Percentiles rank a stretch among this genome's conserved stretches.
Evolutionary conservation across 2,113 vertebrate species (phyloP).

Genomic region (Lipophrys pholis): DNA sequence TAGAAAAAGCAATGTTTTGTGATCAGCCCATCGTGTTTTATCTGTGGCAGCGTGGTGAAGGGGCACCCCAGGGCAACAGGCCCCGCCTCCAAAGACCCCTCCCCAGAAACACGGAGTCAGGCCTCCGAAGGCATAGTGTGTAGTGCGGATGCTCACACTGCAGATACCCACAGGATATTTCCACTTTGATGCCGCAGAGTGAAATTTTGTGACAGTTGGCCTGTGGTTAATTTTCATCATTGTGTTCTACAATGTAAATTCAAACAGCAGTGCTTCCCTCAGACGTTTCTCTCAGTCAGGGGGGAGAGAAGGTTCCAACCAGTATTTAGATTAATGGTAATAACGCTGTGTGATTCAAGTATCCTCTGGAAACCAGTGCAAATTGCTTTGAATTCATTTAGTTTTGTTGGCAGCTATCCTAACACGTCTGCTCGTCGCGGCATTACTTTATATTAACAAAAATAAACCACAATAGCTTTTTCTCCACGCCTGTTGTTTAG

Average conservation of each 20-base stretch:
- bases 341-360: no score
- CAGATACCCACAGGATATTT: conserved; percentile 63
- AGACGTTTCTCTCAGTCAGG: conserved; percentile 14
- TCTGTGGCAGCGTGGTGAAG: conserved; percentile 15
- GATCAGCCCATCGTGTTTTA: conserved; percentile 63
- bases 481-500: conserved; percentile 59
- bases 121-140: conserved; percentile 52
- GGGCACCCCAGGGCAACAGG: conserved; percentile 45
- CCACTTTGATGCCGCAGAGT: conserved; percentile 45
- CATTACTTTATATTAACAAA: conserved; percentile 51
- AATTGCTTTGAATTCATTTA: conserved; percentile 33
- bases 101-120: conserved; percentile 20
- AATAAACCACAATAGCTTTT: conserved; percentile 52
- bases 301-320: neutral
- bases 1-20: conserved; percentile 61
- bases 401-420: conserved; percentile 18
- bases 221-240: conserved; percentile 61
- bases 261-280: conserved; percentile 39
- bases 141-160: conserved; percentile 46
- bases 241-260: conserved; percentile 46
- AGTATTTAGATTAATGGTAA: conserved; percentile 46
- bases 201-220: conserved; percentile 48
- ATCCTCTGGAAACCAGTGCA: neutral
- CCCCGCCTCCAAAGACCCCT: conserved; percentile 18
- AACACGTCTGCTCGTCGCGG: conserved; percentile 1